A percentile compares a stretch with the other conserved stretches of the same genome.
phyloP scores from a whole-genome alignment of 2,888 invertebrate species.

The Torymus aiolomorphi region DNA sequence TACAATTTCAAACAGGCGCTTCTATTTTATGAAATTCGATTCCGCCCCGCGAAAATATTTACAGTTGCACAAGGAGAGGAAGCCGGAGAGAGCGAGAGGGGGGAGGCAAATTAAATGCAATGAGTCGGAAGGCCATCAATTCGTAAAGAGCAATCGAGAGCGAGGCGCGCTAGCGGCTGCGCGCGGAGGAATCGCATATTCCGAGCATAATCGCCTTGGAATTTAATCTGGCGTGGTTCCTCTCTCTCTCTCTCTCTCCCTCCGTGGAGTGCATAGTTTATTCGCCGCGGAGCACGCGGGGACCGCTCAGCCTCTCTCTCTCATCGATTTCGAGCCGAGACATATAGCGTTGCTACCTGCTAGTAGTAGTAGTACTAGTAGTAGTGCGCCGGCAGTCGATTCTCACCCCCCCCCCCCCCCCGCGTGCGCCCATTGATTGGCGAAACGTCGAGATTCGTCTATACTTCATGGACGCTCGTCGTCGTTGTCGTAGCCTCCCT shows the following conservation, averaged over 20 bases:
- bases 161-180: slow-evolving; percentile 1
- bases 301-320: slow-evolving; percentile 28
- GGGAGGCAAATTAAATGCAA: slow-evolving; percentile 47
- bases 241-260: slow-evolving; percentile 10
- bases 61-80: slow-evolving; percentile 4
- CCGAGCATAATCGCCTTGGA: slow-evolving; percentile 53
- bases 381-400: too few relatives aligned
- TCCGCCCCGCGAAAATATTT: slow-evolving; percentile 32
- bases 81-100: too few relatives aligned
- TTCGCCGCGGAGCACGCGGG: slow-evolving; percentile 36
- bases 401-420: background rate
- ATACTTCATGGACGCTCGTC: slow-evolving; percentile 20
- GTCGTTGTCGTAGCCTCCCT: background rate
- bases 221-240: slow-evolving; percentile 55
- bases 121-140: slow-evolving; percentile 51
- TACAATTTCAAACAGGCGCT: too few relatives aligned
- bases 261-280: slow-evolving; percentile 56
- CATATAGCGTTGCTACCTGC: background rate
- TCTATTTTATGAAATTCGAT: too few relatives aligned
- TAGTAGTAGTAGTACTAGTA: background rate
- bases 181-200: slow-evolving; percentile 49
- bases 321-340: slow-evolving; percentile 19
- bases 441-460: slow-evolving; percentile 34
- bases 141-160: slow-evolving; percentile 52
- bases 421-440: slow-evolving; percentile 36